These are phyloP conservation scores for Aleiodes testaceus DNA, from an alignment of 2,888 invertebrate species.

Conservation along the genomic window DNA sequence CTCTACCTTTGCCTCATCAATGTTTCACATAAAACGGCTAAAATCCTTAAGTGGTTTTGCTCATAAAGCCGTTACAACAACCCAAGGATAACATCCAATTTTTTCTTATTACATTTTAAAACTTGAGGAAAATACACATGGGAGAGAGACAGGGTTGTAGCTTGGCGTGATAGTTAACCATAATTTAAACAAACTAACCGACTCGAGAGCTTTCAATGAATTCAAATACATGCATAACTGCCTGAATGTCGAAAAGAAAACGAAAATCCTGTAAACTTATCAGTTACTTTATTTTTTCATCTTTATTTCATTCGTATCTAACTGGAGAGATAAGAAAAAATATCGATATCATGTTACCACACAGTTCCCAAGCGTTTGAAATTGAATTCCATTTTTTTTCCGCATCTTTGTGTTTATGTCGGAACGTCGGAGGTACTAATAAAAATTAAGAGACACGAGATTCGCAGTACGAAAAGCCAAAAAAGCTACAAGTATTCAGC, in stretches of 20 bases:
- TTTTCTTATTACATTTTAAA: not conserved
- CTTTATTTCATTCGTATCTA: no score
- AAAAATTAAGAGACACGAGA: not conserved
- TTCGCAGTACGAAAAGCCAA: not conserved
- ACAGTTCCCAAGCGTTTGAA: no score
- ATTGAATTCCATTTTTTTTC: no score
- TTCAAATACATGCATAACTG: constrained; percentile 1
- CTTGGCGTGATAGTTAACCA: constrained; percentile 26
- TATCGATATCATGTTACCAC: no score
- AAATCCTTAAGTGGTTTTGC: constrained; percentile 71
- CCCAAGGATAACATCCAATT: constrained; percentile 23
- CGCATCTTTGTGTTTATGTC: no score
- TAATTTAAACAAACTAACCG: constrained; percentile 14
- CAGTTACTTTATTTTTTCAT: not conserved
- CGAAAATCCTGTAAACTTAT: not conserved
- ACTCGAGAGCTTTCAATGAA: not conserved
- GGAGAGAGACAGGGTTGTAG: not conserved
- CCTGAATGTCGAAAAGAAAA: constrained; percentile 11
- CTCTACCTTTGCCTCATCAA: constrained; percentile 57
- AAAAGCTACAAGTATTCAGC: not conserved
- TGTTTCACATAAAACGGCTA: constrained; percentile 65
- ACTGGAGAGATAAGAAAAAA: no score
- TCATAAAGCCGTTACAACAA: constrained; percentile 61
- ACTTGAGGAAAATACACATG: constrained; percentile 13
- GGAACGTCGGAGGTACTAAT: no score